Base-by-base conservation (phyloP, 2,888 invertebrate genomes). In the Leucophora obtusa region DNA sequence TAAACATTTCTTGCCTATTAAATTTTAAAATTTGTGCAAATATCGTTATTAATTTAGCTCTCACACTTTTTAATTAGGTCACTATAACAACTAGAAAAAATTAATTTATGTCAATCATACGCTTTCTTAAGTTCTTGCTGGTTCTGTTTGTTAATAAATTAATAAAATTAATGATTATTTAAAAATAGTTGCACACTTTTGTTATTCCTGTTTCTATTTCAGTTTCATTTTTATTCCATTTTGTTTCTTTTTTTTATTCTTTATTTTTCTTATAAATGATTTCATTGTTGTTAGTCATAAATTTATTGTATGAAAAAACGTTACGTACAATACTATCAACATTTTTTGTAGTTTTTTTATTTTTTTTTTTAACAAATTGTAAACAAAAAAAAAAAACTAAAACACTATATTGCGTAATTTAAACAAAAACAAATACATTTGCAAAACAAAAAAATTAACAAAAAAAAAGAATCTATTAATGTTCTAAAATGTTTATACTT, bases 71-170 rank as follows among this genome's bases (percentile, higher is more conserved):
- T 33, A 63, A 17, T 33, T 76, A 43, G 76, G 76, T 76, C 76
- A 76, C 70, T 76, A 76, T 59, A 33, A 58, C 69, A 59, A 58
- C n/a, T n/a, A n/a, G 70, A 70, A 51, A 65, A 28, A 28, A 28
- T 28, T 28, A 69, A 76, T 70, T 65, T 70, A 65, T 76, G 76
- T 65, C 76, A 76, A 68, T 75, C 63, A 70, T 63, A 50, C 51
- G n/a, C 11, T 59, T 35, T 33, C 21, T 28, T 28, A 28, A 11
- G 33, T 38, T 38, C 18, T 18, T 74, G 59, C 28, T 28, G 10
- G 56, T 50, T 66, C 51, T 47, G 6, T 9, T 62, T 47, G 10
- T 18, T 14, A n/a, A 59, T 24, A 43, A 35, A 38, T 73, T 50
- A 73, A 6, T n/a, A 73, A 33, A 11, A 53, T 24, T 18, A 66